These are phyloP conservation scores for Amphilophus citrinellus DNA, from an alignment of 2,113 vertebrate genomes.

Conservation along the genomic window DNA sequence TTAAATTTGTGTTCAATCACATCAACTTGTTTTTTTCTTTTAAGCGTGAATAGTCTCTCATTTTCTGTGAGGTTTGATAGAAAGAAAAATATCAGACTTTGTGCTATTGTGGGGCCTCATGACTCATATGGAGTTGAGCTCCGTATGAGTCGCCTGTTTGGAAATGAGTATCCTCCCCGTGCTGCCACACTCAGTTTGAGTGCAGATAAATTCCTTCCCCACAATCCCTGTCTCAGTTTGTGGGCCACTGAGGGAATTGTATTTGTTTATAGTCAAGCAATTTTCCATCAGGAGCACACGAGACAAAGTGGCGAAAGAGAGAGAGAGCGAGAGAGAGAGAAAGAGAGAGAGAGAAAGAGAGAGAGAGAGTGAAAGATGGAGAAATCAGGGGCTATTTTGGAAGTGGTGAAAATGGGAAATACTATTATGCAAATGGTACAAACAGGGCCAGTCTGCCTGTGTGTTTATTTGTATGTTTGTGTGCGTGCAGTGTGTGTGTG, in stretches of 20 bases:
- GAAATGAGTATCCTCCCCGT: slow-evolving; percentile 54
- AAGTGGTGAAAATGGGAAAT: slow-evolving; percentile 85
- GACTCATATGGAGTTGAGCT: slow-evolving; percentile 13
- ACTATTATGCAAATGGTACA: slow-evolving; percentile 98
- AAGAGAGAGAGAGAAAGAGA: background rate
- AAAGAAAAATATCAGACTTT: background rate
- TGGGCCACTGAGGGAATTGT: slow-evolving; percentile 72
- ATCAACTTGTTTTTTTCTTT: too few relatives aligned
- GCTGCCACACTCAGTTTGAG: slow-evolving; percentile 64
- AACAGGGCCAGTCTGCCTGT: slow-evolving; percentile 87
- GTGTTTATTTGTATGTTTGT: slow-evolving; percentile 67
- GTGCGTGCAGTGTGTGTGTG: slow-evolving; percentile 41
- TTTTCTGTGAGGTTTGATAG: too few relatives aligned
- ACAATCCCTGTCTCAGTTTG: slow-evolving; percentile 67
- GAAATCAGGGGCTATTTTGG: slow-evolving; percentile 69
- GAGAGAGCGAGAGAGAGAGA: slow-evolving; percentile 39
- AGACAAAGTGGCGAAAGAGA: slow-evolving; percentile 58
- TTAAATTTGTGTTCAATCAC: too few relatives aligned
- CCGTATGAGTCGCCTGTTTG: slow-evolving; percentile 8
- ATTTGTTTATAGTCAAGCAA: slow-evolving; percentile 74
- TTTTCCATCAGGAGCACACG: slow-evolving; percentile 72
- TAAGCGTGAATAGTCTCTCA: too few relatives aligned
- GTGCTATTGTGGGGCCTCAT: background rate
- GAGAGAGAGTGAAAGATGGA: slow-evolving; percentile 48
- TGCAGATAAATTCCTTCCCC: slow-evolving; percentile 73